A percentile compares a stretch with the other conserved stretches of the same genome.
Conservation (phyloP, 2,113 vertebrate species). For the Arothron firmamentum region DNA sequence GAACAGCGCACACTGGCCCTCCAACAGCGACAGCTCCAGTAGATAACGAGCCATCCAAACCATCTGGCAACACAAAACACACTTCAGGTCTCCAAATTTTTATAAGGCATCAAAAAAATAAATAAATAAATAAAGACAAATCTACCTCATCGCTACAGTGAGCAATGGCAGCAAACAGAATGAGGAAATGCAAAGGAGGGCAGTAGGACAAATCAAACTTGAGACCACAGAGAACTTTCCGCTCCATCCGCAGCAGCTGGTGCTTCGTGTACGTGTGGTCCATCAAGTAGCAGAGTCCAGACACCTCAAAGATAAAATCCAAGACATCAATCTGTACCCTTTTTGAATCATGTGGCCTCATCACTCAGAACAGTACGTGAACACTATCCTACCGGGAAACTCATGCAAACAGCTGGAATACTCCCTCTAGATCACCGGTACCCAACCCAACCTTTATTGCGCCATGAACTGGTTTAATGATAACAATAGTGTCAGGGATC, state of each 20-base stretch:
- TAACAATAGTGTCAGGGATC: too few species aligned
- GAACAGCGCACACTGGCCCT: conserved; percentile 75
- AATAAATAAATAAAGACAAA: not conserved
- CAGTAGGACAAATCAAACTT: conserved; percentile 78
- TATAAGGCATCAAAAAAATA: not conserved
- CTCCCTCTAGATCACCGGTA: too few species aligned
- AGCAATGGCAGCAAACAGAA: conserved; percentile 70
- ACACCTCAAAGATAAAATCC: conserved; percentile 60
- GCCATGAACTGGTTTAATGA: too few species aligned
- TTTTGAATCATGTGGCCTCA: too few species aligned
- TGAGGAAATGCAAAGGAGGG: conserved; percentile 77
- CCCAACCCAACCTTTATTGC: too few species aligned
- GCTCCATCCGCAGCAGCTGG: conserved; percentile 82
- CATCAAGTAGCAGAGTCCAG: conserved; percentile 83
- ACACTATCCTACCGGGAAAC: too few species aligned
- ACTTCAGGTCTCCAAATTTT: not conserved
- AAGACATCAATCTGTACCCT: not conserved
- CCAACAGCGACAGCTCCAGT: conserved; percentile 81
- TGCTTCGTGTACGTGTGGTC: conserved; percentile 77
- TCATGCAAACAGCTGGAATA: too few species aligned
- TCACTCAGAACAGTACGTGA: too few species aligned
- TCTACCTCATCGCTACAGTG: conserved; percentile 73
- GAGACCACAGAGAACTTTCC: conserved; percentile 74
- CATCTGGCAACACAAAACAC: conserved; percentile 58
- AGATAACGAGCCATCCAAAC: conserved; percentile 81